Evolutionary conservation across 2,113 vertebrate genomes (phyloP).

Genomic region (Micromys minutus): DNA sequence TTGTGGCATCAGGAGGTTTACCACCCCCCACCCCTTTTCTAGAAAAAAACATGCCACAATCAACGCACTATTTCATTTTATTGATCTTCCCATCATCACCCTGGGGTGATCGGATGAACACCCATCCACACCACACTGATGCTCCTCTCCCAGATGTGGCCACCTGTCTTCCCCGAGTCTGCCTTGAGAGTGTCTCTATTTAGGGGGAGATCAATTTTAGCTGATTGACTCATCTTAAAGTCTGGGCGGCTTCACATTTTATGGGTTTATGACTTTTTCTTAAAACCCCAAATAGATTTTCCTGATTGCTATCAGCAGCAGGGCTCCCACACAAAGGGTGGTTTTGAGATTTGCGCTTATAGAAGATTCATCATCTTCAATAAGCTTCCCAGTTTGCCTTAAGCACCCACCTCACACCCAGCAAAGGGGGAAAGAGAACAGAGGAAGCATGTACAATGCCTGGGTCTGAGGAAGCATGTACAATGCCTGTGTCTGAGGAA

Average conservation of each 20-base stretch:
- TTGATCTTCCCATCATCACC: background rate
- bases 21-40: too few species aligned
- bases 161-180: background rate
- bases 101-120: background rate
- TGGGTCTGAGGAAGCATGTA: fast-evolving
- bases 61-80: background rate
- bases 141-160: background rate
- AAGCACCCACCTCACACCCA: background rate
- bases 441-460: fast-evolving
- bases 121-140: background rate
- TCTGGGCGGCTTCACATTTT: background rate
- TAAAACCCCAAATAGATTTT: background rate
- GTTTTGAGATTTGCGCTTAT: background rate
- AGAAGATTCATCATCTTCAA: background rate
- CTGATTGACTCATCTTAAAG: background rate
- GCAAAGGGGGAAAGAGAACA: background rate
- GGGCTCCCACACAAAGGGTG: background rate
- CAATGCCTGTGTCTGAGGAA: background rate
- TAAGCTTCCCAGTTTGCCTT: background rate
- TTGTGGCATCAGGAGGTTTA: background rate
- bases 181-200: background rate
- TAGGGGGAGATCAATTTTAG: background rate
- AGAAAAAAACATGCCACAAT: background rate
- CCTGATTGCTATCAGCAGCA: background rate
- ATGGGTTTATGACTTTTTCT: background rate